phyloP scores from a whole-genome alignment of 2,797 vertebrate genomes.

The Dermochelys coriacea region DNA sequence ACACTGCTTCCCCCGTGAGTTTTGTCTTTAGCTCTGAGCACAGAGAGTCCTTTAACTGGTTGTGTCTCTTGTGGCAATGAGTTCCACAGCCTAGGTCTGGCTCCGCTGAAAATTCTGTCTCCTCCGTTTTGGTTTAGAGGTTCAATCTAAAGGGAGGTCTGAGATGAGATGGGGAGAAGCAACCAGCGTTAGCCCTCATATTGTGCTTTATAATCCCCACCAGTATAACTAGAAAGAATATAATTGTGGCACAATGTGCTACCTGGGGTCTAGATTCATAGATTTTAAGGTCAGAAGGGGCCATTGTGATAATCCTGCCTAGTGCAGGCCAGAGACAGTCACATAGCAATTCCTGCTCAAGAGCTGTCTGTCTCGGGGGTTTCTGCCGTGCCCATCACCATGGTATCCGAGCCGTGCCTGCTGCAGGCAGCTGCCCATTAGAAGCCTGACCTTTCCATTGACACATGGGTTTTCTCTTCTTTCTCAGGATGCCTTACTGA shows the following conservation, averaged over 20 bases:
- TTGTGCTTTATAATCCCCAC: neutral
- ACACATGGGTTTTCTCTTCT: slow-evolving; percentile 57
- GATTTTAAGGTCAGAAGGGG: neutral
- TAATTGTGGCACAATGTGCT: neutral
- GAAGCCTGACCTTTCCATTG: neutral
- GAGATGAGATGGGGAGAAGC: neutral
- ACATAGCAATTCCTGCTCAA: neutral
- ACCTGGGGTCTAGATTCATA: neutral
- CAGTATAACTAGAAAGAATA: neutral
- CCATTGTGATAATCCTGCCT: neutral
- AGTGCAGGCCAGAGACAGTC: neutral
- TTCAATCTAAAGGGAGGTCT: neutral
- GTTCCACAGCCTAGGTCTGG: neutral
- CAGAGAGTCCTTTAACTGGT: neutral
- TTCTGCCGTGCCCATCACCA: neutral
- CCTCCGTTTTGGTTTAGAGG: neutral
- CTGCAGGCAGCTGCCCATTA: neutral
- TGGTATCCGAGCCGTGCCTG: neutral
- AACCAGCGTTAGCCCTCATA: neutral
- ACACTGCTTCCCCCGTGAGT: neutral
- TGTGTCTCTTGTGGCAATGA: neutral
- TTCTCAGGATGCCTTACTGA: slow-evolving; percentile 92
- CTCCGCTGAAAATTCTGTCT: neutral
- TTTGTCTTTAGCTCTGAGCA: neutral
- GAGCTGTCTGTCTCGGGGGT: neutral